phyloP scores from a whole-genome alignment of 2,113 vertebrate genomes.

The Chloroceryle aenea region DNA sequence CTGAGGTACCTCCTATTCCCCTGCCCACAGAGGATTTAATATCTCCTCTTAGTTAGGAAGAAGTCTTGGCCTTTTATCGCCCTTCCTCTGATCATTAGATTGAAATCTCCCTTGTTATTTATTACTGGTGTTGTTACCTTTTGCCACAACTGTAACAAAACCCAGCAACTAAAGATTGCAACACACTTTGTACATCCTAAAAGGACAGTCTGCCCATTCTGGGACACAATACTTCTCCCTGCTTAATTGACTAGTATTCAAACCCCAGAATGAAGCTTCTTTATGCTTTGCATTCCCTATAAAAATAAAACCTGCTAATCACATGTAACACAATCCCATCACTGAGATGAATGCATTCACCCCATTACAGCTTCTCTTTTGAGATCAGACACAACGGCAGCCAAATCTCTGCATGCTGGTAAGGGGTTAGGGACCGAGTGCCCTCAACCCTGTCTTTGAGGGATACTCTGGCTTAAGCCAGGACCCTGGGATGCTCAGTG shows the following conservation, averaged over 20 bases:
- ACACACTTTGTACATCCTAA: neutral
- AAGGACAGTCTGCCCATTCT: neutral
- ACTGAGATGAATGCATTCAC: neutral
- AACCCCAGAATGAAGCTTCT: neutral
- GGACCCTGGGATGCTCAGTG: neutral
- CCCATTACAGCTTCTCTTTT: neutral
- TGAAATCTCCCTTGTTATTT: neutral
- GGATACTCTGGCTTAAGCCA: neutral
- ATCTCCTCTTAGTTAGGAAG: neutral
- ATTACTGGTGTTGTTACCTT: neutral
- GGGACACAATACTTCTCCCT: too few species aligned
- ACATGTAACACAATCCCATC: neutral
- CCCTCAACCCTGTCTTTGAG: neutral
- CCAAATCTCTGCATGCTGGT: conserved; percentile 16
- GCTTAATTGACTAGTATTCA: neutral
- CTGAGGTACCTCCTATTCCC: neutral
- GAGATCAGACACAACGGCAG: neutral
- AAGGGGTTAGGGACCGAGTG: neutral
- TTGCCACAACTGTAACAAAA: neutral
- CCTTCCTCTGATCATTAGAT: neutral
- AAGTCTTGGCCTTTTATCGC: neutral
- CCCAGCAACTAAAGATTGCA: neutral
- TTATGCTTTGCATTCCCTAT: neutral
- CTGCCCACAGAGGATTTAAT: neutral
- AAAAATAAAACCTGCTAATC: neutral